Conservation (phyloP, 2,797 vertebrate species). For the Nannoperca australis region DNA sequence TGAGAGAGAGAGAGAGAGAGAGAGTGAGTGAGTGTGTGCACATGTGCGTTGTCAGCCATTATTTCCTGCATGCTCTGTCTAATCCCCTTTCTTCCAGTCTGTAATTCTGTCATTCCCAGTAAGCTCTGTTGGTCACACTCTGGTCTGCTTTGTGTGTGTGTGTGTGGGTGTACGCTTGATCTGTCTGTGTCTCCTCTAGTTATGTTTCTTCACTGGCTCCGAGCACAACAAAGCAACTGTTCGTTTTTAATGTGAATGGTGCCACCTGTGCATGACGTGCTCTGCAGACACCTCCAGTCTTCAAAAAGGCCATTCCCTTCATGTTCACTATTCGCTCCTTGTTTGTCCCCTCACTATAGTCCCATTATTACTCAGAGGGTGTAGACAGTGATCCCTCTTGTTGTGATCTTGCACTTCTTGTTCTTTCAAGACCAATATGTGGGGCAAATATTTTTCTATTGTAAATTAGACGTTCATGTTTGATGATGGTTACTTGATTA, state of each 20-base stretch:
- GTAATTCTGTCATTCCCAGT: slow-evolving; percentile 68
- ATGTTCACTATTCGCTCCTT: background rate
- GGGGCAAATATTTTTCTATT: background rate
- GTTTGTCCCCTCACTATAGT: background rate
- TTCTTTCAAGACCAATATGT: background rate
- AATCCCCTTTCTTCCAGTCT: slow-evolving; percentile 78
- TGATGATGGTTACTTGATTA: background rate
- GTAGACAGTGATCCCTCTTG: background rate
- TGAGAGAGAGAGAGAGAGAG: too few relatives aligned
- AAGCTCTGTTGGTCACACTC: slow-evolving; percentile 62
- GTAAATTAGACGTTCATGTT: slow-evolving; percentile 1
- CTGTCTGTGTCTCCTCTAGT: slow-evolving; percentile 68
- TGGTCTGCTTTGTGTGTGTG: slow-evolving; percentile 33
- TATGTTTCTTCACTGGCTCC: slow-evolving; percentile 60
- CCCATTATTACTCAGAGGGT: slow-evolving; percentile 7
- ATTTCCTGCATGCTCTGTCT: slow-evolving; percentile 57
- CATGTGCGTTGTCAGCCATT: slow-evolving; percentile 49
- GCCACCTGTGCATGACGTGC: slow-evolving; percentile 30
- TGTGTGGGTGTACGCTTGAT: slow-evolving; percentile 35
- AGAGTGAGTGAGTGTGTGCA: too few relatives aligned
- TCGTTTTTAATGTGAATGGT: slow-evolving; percentile 22
- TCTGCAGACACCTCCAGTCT: slow-evolving; percentile 26
- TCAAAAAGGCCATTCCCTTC: slow-evolving; percentile 37
- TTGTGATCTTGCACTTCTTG: background rate
- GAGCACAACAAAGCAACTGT: slow-evolving; percentile 34